Evolutionary conservation across 2,888 invertebrate species (phyloP), one percentile per base, ranked within the genome.

Genomic region (Platerodrilus igneus): DNA sequence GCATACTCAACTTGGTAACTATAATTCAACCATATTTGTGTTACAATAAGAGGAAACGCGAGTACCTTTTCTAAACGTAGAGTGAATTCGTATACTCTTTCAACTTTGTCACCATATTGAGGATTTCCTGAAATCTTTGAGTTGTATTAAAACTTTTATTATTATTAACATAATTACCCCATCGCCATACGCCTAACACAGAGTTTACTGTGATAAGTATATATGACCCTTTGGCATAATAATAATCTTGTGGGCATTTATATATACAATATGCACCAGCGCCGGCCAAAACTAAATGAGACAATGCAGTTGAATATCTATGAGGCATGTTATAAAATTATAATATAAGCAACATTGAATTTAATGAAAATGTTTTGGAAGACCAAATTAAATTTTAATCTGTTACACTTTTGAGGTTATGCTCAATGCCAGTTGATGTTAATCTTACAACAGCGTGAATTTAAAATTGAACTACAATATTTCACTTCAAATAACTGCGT

Each of bases 71-170:
- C 37, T 27, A 41, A 37, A 26, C 37, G 20, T 26, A 16, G n/a
- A 3, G 32, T 22, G 15, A 37, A 27, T 18, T 32, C 27, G 18
- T 41, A 41, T 15, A 28, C 2, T 2, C 11, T 20, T 5, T 28
- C 22, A 9, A 37, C 20, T 5, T 31, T 26, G 21, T 27, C 16
- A 4, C 41, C 41, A 31, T 41, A 27, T 8, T 23, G 26, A 13
- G 41, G 37, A 22, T 36, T 36, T 9, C 41, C 41, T 41, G 16
- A 32, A 41, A 37, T n/a, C n/a, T n/a, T n/a, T n/a, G n/a, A n/a
- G n/a, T n/a, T n/a, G n/a, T n/a, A n/a, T 3, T 14, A 37, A 14
- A 29, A 16, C 60, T 65, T 53, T 59, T 56, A 63, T 63, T 64
- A 19, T 63, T 23, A 17, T 66, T 65, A 8, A 65, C 11, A 19